phyloP scores from a whole-genome alignment of 2,797 vertebrate genomes.

The Leptodactylus fallax region DNA sequence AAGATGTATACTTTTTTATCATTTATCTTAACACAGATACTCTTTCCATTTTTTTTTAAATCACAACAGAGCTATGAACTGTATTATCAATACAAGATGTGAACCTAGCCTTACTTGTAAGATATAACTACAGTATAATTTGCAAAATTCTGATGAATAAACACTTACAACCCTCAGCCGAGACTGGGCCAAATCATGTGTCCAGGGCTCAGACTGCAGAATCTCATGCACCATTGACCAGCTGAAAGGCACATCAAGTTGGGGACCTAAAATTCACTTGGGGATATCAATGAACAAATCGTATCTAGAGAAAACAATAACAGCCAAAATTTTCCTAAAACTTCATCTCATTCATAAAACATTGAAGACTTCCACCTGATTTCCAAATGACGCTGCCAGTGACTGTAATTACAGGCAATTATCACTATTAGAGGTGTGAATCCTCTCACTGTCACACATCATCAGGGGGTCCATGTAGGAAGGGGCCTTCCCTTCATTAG shows the following conservation, averaged over 20 bases:
- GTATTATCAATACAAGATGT: too few species aligned
- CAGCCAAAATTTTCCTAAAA: neutral
- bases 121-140: too few species aligned
- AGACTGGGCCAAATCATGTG: neutral
- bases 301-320: neutral
- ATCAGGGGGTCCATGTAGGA: neutral
- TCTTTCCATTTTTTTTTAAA: too few species aligned
- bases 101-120: too few species aligned
- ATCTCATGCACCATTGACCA: too few species aligned
- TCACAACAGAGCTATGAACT: too few species aligned
- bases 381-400: neutral
- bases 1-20: too few species aligned
- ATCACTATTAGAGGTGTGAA: constrained; percentile 23
- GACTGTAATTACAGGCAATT: constrained; percentile 25
- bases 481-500: neutral
- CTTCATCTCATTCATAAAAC: neutral
- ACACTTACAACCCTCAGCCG: neutral
- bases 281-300: neutral
- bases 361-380: neutral
- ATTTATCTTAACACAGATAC: too few species aligned
- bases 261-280: neutral
- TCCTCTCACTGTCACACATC: neutral
- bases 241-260: too few species aligned
- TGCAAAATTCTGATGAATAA: too few species aligned
- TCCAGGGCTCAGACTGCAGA: neutral